These are phyloP conservation scores for Psittacula echo DNA, from an alignment of 2,797 vertebrate species.

Conservation along the genomic window DNA sequence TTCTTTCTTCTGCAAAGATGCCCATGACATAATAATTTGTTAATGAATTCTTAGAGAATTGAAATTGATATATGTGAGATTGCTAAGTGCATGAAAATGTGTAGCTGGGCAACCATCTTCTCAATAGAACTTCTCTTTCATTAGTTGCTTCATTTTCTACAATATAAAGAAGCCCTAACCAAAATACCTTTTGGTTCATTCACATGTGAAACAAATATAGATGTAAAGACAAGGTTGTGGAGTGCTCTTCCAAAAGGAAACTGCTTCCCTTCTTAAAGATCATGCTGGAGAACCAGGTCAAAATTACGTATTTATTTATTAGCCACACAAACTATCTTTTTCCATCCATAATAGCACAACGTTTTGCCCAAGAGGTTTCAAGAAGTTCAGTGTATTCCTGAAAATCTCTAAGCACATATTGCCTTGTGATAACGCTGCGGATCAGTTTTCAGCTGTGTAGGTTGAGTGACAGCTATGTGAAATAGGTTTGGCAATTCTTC, in stretches of 20 bases:
- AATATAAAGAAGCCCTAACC: not conserved
- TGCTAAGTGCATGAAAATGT: not conserved
- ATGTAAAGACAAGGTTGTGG: not conserved
- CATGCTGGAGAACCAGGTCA: not conserved
- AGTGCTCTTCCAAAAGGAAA: not conserved
- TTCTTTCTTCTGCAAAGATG: not conserved
- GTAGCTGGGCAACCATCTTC: not conserved
- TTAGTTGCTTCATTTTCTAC: not conserved
- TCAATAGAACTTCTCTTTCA: not conserved
- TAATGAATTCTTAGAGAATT: not conserved
- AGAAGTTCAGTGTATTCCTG: conserved; percentile 14
- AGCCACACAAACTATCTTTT: not conserved
- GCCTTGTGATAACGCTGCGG: not conserved
- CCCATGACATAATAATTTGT: not conserved
- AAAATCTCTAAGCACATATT: not conserved
- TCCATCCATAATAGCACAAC: not conserved
- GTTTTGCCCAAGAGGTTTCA: not conserved
- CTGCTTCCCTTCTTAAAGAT: not conserved
- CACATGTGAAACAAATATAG: not conserved
- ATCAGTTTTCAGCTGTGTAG: not conserved
- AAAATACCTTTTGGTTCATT: not conserved
- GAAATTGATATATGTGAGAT: not conserved
- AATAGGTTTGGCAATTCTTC: not conserved
- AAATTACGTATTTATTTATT: not conserved
- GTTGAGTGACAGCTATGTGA: conserved; percentile 17